phyloP scores from a whole-genome alignment of 2,888 invertebrate genomes.

The Mesorhabditis belari region DNA sequence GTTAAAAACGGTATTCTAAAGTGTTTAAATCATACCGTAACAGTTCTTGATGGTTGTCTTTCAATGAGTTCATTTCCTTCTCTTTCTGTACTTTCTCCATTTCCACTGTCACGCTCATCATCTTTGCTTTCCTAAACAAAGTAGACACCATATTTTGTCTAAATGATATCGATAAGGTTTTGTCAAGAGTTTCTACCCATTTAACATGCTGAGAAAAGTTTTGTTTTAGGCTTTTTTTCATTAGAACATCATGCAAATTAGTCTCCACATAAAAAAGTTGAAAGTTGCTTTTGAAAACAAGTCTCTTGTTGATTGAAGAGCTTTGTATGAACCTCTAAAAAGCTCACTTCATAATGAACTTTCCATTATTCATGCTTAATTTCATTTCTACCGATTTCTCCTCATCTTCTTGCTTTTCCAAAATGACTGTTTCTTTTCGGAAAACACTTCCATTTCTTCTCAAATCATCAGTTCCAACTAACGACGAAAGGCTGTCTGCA shows the following conservation, averaged over 20 bases:
- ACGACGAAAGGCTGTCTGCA: constrained; percentile 39
- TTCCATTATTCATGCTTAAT: neutral
- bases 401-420: neutral
- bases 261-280: too few species aligned
- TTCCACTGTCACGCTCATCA: neutral
- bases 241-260: too few species aligned
- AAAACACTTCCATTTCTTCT: constrained; percentile 8
- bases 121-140: neutral
- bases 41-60: neutral
- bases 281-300: too few species aligned
- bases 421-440: neutral
- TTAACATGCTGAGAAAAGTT: too few species aligned
- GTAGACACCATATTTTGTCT: neutral
- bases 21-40: neutral
- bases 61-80: neutral
- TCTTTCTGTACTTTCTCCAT: neutral
- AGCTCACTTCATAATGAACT: too few species aligned
- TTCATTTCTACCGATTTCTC: neutral
- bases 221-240: too few species aligned
- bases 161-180: too few species aligned
- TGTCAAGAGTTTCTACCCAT: too few species aligned
- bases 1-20: neutral
- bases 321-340: too few species aligned
- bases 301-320: too few species aligned
- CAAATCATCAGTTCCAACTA: constrained; percentile 34